Base-by-base conservation (phyloP, 2,888 invertebrate species). In the Desoria tigrina region DNA sequence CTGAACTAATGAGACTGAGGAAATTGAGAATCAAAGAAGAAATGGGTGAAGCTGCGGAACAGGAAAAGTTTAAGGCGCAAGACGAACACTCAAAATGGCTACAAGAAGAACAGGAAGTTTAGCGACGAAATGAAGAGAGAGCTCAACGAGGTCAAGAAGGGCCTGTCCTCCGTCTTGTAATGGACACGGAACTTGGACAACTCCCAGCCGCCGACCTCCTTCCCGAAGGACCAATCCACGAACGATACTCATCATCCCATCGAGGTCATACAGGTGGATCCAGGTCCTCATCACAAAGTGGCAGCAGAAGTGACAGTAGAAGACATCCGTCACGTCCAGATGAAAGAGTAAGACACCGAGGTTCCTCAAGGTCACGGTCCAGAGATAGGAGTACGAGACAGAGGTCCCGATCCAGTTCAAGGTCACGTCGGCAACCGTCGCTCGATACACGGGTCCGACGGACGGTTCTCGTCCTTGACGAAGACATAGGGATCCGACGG, bases 1-100 rank as follows among this genome's bases (percentile, higher is more conserved):
- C 45, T 26, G 51, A 64, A 3, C 54, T 65, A 21, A 23, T 45
- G 24, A 28, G 54, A 39, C 45, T 68, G 1, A n/a, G 59, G 11
- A 27, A 55, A 49, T 21, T 49, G 1, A 24, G 64, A 24, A 9
- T 42, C 21, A 37, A 64, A 11, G 68, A 68, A 39, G 64, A 68
- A 26, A 6, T 14, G 1, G 57, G 26, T 3, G 68, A 61, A 54
- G 23, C 28, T 9, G 56, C 61, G 37, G 53, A 56, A 1, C 14
- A 39, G 14, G 59, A 60, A n/a, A 62, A 59, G 23, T 59, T 54
- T 1, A 51, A 63, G 28, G 67, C 67, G 14, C 63, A 67, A 23
- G 23, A 18, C 2, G 61, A 67, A 18, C 60, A 67, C 32, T 39
- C 55, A 14, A 3, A 23, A 18, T 67, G 67, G 67, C 42, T 68